Conservation (phyloP, 2,113 vertebrate species). For the Aphyosemion australe region DNA sequence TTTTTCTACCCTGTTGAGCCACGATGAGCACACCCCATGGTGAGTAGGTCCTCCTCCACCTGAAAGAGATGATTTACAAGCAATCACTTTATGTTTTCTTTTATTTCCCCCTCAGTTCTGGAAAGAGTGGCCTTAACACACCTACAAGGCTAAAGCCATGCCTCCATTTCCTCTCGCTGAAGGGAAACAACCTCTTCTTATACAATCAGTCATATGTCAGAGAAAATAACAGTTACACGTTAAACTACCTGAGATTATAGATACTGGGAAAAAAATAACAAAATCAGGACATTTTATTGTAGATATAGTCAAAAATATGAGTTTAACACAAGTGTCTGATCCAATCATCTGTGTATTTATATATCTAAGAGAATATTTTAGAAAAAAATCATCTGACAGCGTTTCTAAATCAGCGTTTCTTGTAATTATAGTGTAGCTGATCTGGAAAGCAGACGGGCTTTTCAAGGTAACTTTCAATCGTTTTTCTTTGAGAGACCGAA, state of each 20-base stretch:
- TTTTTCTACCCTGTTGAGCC: slow-evolving; percentile 91
- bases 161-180: slow-evolving; percentile 5
- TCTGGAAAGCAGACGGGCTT: slow-evolving; percentile 19
- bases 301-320: neutral
- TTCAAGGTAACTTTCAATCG: slow-evolving; percentile 41
- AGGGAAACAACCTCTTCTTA: slow-evolving; percentile 27
- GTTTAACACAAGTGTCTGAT: too few species aligned
- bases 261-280: neutral
- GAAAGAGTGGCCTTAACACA: slow-evolving; percentile 18
- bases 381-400: slow-evolving; percentile 5
- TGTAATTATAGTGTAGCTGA: slow-evolving; percentile 32
- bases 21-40: slow-evolving; percentile 96
- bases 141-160: slow-evolving; percentile 26
- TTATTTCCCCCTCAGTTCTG: neutral
- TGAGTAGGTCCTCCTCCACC: slow-evolving; percentile 92
- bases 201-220: slow-evolving; percentile 41
- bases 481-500: slow-evolving; percentile 10
- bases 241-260: slow-evolving; percentile 3
- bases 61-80: slow-evolving; percentile 66
- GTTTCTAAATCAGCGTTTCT: slow-evolving; percentile 9
- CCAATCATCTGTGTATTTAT: too few species aligned
- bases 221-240: slow-evolving; percentile 9
- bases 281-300: neutral
- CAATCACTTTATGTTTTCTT: slow-evolving; percentile 44
- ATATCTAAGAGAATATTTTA: too few species aligned